A percentile compares a stretch with the other conserved stretches of the same genome.
Evolutionary conservation across 1,140 invertebrate genomes (phyloP).

Genomic region (Drosophila ercepeae): DNA sequence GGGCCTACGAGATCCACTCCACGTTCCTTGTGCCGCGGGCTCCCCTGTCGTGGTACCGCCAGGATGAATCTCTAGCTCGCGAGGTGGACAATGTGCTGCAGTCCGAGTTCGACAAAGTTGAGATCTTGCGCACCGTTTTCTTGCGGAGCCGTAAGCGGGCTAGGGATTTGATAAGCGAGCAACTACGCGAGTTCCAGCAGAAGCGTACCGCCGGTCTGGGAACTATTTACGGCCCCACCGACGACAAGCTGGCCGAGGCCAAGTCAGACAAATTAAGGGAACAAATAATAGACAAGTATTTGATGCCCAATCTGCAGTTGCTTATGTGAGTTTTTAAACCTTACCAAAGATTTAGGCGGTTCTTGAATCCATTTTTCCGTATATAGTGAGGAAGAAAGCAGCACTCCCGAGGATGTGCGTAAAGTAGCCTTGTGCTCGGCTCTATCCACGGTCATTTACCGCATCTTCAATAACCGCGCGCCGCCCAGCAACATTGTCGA

Average conservation of each 20-base stretch:
- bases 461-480: constrained; percentile 79
- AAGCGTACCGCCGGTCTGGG: constrained; percentile 95
- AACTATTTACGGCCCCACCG: constrained; percentile 94
- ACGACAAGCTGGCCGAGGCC: constrained; percentile 91
- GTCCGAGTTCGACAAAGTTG: constrained; percentile 93
- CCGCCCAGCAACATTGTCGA: constrained; percentile 79
- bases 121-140: constrained; percentile 94
- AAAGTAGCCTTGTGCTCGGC: constrained; percentile 90
- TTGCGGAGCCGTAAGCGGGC: constrained; percentile 93
- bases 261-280: constrained; percentile 93
- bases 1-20: constrained; percentile 99
- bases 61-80: constrained; percentile 92
- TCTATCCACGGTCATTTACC: constrained; percentile 89
- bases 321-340: constrained; percentile 86
- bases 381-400: constrained; percentile 89
- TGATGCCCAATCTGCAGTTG: constrained; percentile 89
- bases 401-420: constrained; percentile 86
- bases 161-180: constrained; percentile 93
- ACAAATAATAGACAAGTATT: constrained; percentile 89
- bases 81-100: constrained; percentile 94
- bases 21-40: constrained; percentile 96
- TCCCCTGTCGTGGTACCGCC: constrained; percentile 91
- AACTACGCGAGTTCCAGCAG: constrained; percentile 94
- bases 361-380: not conserved
- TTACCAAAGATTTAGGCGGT: too few relatives aligned